Base-by-base conservation (phyloP, 1,140 invertebrate species). In the Lineus longissimus region DNA sequence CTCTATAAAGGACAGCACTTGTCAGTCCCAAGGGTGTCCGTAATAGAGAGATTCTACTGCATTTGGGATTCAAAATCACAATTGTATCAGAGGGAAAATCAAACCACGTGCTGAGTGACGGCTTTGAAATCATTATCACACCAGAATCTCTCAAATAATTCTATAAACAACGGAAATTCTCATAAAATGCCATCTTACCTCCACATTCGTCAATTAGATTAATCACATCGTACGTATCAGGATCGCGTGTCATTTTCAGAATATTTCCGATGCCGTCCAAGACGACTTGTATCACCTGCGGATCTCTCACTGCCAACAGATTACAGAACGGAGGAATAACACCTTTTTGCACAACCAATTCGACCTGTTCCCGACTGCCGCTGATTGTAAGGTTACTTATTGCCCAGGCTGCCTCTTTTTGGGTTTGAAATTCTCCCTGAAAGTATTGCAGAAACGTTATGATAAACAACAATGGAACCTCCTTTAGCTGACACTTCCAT, bases 371-470 rank as follows among this genome's bases (percentile, higher is more conserved):
- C 74, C 89, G 89, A 68, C 90, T 93, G 25, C 97, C 97, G 73
- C 94, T 97, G 75, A 98, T 97, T 61, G 96, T 98, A 59, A 97
- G 88, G 84, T 99, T 99, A 73, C 93, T 97, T 19, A 99, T 93
- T 4, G 96, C 96, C 97, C 97, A 99, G 0, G 95, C 95, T 17
- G 96, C 96, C 84, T 98, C 96, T 71, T 98, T 99, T 80, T 98
- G 95, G 2, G 95, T 98, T 85, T 97, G 94, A 84, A 98, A 98
- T 83, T 99, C 96, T 61, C 94, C 94, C 86, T 95, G 69, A 19
- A 76, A 77, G 71, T 74, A 63, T 31, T 61, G 47, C 17, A 59
- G 22, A 2, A 7, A 40, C n/a, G n/a, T 27, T 17, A 59, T 0
- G 51, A 6, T 23, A 19, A 59, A 30, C 36, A 64, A 56, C 27